Evolutionary conservation across 2,888 invertebrate genomes (phyloP), one percentile per base, ranked within the genome.

Genomic region (Lithodes maja): DNA sequence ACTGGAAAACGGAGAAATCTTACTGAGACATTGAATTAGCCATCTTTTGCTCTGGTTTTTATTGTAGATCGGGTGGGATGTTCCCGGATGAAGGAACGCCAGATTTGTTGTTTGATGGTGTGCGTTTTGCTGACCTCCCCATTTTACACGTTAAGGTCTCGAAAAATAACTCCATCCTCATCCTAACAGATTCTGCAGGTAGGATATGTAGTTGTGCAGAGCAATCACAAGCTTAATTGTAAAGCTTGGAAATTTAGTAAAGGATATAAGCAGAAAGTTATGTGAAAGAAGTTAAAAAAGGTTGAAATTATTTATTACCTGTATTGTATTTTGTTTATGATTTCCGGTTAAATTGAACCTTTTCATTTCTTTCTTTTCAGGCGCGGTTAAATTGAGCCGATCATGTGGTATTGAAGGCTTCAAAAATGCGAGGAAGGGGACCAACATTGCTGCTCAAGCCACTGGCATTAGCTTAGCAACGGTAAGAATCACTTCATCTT

Each of bases 361-460:
- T 54, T 88, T 88, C 91, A 54, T 86, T 83, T 81, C 83, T 90
- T 85, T 84, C 92, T 88, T 92, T 94, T 3, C 91, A 95, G 95
- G 95, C 89, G 92, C 93, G 2, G 93, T 95, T 0, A 95, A 96
- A 93, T 92, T 96, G 9, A 95, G 96, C 49, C 94, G 96, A 71
- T 96, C 97, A 0, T 97, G 97, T 94, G 98, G 99, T 0, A 95
- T 96, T 92, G 99, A 99, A 93, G 99, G 99, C 3, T 99, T 98
- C 93, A 98, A 98, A 94, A 97, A 99, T 94, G 96, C 98, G 0
- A 96, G 97, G 92, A 99, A 99, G 94, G 99, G 99, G 91, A 99
- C 99, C 2, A 99, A 98, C 93, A 97, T 99, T 93, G 99, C 99
- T 71, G 99, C 98, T 1, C 99, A 99, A 94, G 97, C 98, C 12